A percentile compares a stretch with the other conserved stretches of the same genome.
These are phyloP conservation scores for Brachionus calyciflorus DNA, from an alignment of 1,140 invertebrate species.

Conservation along the genomic window DNA sequence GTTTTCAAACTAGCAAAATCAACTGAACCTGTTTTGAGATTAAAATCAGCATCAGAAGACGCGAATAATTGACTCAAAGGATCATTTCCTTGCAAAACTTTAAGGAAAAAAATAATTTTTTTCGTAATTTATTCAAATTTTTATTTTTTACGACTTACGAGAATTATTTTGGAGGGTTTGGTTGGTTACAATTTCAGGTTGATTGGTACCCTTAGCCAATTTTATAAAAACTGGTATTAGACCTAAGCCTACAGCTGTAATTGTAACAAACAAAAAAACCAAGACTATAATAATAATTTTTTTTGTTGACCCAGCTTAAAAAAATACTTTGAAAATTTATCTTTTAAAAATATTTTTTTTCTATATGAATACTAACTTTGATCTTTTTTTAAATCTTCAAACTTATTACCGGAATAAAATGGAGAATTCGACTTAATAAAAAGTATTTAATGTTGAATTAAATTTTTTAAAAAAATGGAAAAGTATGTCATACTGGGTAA, in stretches of 20 bases:
- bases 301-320: not conserved
- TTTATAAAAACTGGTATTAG: constrained; percentile 9
- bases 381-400: no score
- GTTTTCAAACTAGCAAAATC: not conserved
- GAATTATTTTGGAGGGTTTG: not conserved
- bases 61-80: not conserved
- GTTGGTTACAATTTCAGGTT: not conserved
- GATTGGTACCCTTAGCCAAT: not conserved
- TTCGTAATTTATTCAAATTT: no score
- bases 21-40: not conserved
- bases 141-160: no score
- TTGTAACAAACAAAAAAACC: not conserved
- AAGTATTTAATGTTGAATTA: not conserved
- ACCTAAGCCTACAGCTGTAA: not conserved
- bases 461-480: not conserved
- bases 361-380: no score
- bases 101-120: no score
- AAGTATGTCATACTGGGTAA: not conserved
- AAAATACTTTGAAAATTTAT: no score
- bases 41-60: not conserved
- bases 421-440: not conserved
- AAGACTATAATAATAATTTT: not conserved
- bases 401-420: no score
- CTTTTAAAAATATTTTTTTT: no score
- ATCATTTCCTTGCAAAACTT: constrained; percentile 8